Evolutionary conservation across 64 coral and sea anemone genomes (phyloP).

Genomic region (Pachyseris speciosa): DNA sequence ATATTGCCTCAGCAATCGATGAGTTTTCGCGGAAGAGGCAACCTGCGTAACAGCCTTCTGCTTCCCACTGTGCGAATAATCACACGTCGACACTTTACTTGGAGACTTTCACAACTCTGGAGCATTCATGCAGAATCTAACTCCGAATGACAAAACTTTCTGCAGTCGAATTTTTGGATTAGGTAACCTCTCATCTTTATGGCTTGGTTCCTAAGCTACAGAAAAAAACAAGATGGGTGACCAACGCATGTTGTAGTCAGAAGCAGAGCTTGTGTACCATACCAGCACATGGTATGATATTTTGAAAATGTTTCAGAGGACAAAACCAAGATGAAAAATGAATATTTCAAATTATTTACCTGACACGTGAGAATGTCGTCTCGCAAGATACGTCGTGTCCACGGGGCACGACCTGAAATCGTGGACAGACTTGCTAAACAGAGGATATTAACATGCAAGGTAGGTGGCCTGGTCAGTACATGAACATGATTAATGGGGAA

Average conservation of each 20-base stretch:
- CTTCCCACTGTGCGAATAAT: constrained; percentile 81
- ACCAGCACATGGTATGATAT: background rate
- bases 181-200: background rate
- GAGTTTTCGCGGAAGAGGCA: constrained; percentile 76
- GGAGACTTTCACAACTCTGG: constrained; percentile 85
- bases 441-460: constrained; percentile 82
- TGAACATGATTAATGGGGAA: too few relatives aligned
- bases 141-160: background rate
- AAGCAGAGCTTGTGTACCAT: too few relatives aligned
- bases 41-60: constrained; percentile 55
- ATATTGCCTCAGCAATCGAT: constrained; percentile 72
- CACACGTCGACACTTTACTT: constrained; percentile 82
- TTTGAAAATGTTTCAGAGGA: background rate
- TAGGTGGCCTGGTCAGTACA: background rate
- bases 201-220: background rate
- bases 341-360: background rate
- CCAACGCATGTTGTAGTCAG: background rate
- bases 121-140: constrained; percentile 44
- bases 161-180: background rate
- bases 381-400: constrained; percentile 74
- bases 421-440: constrained; percentile 76
- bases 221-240: background rate
- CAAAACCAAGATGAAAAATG: background rate
- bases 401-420: constrained; percentile 66
- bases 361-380: constrained; percentile 42